Evolutionary conservation across 2,113 vertebrate species (phyloP).

Genomic region (Hemicordylus capensis): DNA sequence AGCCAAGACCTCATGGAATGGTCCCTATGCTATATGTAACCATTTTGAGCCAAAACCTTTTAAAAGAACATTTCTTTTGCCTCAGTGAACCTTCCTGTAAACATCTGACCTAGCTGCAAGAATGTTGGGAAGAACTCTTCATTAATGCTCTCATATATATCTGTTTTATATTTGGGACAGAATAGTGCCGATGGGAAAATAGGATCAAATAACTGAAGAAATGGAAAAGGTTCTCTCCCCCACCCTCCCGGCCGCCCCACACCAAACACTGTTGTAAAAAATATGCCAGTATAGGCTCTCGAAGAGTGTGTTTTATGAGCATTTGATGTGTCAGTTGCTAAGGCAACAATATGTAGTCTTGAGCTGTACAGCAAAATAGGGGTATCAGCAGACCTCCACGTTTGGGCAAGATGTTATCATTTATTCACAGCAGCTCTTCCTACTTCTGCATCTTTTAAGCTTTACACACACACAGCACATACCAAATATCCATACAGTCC

Average conservation of each 20-base stretch:
- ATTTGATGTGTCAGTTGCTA: constrained; percentile 47
- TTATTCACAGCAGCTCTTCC: constrained; percentile 1
- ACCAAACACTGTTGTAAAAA: constrained; percentile 5
- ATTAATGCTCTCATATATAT: not conserved
- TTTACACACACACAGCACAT: not conserved
- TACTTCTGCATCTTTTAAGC: constrained; percentile 5
- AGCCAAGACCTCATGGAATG: not conserved
- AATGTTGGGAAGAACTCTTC: not conserved
- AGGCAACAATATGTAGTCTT: constrained; percentile 42
- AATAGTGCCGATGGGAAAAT: not conserved
- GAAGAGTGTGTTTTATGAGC: not conserved
- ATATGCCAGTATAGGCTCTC: not conserved
- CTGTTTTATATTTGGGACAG: not conserved
- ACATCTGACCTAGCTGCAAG: not conserved
- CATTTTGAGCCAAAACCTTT: not conserved
- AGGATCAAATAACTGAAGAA: not conserved
- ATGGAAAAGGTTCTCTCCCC: not conserved
- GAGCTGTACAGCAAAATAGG: constrained; percentile 25
- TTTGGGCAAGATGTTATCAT: not conserved
- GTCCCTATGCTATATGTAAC: not conserved
- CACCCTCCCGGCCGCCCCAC: no score
- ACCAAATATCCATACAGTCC: not conserved
- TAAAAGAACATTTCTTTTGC: not conserved
- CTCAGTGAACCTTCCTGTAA: not conserved
- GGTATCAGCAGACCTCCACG: not conserved